Percentiles rank a stretch among this genome's conserved stretches.
These are phyloP conservation scores for Agonopterix heracliana DNA, from an alignment of 2,888 invertebrate species.

Conservation along the genomic window DNA sequence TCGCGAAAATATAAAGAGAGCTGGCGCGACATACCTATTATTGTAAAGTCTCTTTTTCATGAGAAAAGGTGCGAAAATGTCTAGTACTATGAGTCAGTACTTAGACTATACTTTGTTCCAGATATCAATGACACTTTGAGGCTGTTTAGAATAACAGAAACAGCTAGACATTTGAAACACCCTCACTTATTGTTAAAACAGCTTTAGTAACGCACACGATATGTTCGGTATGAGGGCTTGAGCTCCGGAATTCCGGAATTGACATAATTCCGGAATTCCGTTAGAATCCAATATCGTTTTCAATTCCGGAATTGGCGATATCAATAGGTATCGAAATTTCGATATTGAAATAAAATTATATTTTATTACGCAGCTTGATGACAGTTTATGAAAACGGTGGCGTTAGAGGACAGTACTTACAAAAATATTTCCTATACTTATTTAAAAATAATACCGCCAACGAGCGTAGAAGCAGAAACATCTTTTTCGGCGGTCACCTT, in stretches of 20 bases:
- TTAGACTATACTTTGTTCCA: no score
- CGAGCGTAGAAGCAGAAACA: constrained; percentile 2
- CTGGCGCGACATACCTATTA: no score
- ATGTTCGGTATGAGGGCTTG: no score
- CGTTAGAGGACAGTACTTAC: constrained; percentile 1
- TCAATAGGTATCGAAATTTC: neutral
- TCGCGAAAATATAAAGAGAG: no score
- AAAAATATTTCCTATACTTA: constrained; percentile 3
- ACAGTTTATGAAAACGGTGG: neutral
- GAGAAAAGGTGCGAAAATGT: no score
- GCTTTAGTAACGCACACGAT: no score
- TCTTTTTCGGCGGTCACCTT: constrained; percentile 2
- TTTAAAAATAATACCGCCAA: constrained; percentile 4
- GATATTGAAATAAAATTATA: neutral
- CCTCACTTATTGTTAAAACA: no score
- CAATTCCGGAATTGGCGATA: constrained; percentile 6
- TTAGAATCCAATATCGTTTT: constrained; percentile 1
- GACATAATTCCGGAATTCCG: constrained; percentile 3
- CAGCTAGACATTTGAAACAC: no score
- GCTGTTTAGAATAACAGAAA: no score
- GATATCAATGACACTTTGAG: no score
- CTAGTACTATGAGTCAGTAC: no score
- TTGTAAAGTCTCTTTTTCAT: no score
- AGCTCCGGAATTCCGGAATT: constrained; percentile 2
- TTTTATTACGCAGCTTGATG: neutral